Percentiles rank a stretch among this genome's conserved stretches.
Conservation (phyloP, 1,140 invertebrate species). For the Heliconius hewitsoni region DNA sequence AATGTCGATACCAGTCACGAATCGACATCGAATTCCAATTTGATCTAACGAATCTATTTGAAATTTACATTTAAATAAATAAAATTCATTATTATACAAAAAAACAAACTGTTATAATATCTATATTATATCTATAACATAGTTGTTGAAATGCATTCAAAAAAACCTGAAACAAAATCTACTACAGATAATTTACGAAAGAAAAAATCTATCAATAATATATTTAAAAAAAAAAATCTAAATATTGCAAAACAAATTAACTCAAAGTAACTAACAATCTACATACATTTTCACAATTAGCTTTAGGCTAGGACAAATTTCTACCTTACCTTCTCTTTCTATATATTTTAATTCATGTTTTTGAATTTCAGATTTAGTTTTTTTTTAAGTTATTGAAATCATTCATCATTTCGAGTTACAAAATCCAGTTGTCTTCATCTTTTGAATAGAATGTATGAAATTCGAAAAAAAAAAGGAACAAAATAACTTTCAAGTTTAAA, state of each 20-base stretch:
- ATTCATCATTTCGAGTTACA: not conserved
- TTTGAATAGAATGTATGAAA: not conserved
- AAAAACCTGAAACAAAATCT: not conserved
- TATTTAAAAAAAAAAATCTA: not conserved
- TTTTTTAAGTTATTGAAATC: no score
- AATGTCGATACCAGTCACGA: no score
- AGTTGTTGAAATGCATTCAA: not conserved
- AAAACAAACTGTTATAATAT: not conserved
- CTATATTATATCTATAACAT: constrained; percentile 8
- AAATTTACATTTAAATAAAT: not conserved
- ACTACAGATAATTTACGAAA: not conserved
- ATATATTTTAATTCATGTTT: no score
- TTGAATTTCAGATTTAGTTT: not conserved
- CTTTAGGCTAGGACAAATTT: not conserved
- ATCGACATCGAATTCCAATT: no score
- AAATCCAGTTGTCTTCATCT: not conserved
- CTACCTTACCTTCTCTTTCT: not conserved
- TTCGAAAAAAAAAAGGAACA: not conserved
- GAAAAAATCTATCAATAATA: not conserved
- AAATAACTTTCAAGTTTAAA: not conserved
- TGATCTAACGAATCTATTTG: not conserved
- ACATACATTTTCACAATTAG: not conserved
- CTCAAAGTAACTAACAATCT: not conserved
- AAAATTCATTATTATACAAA: not conserved
- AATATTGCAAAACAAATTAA: not conserved